These are phyloP conservation scores for Pithys albifrons DNA, from an alignment of 2,113 vertebrate genomes.

Conservation along the genomic window DNA sequence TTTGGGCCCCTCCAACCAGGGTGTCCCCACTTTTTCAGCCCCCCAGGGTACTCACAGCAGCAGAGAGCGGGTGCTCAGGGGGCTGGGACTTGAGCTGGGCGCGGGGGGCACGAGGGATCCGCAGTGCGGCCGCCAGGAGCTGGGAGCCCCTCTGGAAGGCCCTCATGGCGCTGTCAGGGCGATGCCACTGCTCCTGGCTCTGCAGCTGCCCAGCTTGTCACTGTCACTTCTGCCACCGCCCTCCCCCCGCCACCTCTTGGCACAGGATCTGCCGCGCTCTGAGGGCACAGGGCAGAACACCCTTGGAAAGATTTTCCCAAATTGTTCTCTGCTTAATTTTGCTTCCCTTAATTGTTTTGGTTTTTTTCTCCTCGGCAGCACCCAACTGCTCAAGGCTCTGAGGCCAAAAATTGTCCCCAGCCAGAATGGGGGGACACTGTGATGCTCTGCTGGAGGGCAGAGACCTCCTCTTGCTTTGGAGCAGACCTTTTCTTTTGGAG, in stretches of 20 bases:
- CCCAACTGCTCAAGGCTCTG: fast-evolving
- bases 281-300: fast-evolving
- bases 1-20: fast-evolving
- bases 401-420: not conserved
- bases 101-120: not conserved
- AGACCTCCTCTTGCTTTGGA: not conserved
- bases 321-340: fast-evolving
- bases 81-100: not conserved
- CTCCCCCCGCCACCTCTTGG: not conserved
- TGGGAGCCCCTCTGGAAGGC: not conserved
- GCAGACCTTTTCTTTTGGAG: not conserved
- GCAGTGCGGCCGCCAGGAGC: slow-evolving; percentile 35
- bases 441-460: fast-evolving
- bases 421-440: not conserved
- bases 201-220: slow-evolving; percentile 21
- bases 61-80: not conserved
- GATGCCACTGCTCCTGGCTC: not conserved
- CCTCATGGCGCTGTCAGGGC: slow-evolving; percentile 14
- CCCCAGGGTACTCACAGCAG: slow-evolving; percentile 35
- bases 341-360: not conserved
- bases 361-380: not conserved
- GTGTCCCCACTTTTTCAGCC: not conserved
- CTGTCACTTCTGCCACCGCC: not conserved
- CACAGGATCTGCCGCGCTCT: not conserved
- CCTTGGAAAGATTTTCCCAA: not conserved